Evolutionary conservation across 1,140 invertebrate species (phyloP), one percentile per base, ranked within the genome.

Genomic region (Glossosoma conforme): DNA sequence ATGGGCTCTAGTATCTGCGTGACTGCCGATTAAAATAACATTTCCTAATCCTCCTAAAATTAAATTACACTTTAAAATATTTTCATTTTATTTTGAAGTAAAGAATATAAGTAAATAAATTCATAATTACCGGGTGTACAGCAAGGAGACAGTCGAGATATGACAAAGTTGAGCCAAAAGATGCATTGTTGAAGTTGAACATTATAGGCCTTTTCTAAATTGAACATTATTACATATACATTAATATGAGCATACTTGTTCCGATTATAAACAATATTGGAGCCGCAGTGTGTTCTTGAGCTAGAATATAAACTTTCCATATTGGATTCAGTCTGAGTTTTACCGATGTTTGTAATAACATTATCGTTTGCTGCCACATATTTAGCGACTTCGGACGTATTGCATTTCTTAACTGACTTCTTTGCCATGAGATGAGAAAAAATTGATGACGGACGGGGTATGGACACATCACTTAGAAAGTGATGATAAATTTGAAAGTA

Each of bases 151-250:
- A 89, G 79, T 51, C 87, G 75, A 32, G 85, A 82, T 67, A 86
- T 79, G 41, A 92, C 73, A 66, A 91, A 91, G 56, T 83, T 81
- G 21, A 92, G 68, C 89, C 89, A 92, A 71, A 88, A 91, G 50
- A 79, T 76, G 17, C 86, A 79, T 65, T 90, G 85, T 47, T 84
- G 80, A 17, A 88, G 65, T 66, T 88, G 85, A 47, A 84, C 78
- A 35, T 83, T 85, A 13, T 81, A 73, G 9, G 85, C 74, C 62
- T 91, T 87, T 58, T 77, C 74, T 18, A 89, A 70, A 66, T 77
- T 86, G 66, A 89, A 87, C n/a, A 89, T 75, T 54, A 92, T 77
- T 5, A 86, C 67, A 60, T 90, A 82, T 30, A 88, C 67, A 61
- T 82, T 65, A 17, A 72, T 50, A 22, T 52, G 49, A 10, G 53